Evolutionary conservation across 2,888 invertebrate genomes (phyloP), one percentile per base, ranked within the genome.

Genomic region (Metopia argyrocephala): DNA sequence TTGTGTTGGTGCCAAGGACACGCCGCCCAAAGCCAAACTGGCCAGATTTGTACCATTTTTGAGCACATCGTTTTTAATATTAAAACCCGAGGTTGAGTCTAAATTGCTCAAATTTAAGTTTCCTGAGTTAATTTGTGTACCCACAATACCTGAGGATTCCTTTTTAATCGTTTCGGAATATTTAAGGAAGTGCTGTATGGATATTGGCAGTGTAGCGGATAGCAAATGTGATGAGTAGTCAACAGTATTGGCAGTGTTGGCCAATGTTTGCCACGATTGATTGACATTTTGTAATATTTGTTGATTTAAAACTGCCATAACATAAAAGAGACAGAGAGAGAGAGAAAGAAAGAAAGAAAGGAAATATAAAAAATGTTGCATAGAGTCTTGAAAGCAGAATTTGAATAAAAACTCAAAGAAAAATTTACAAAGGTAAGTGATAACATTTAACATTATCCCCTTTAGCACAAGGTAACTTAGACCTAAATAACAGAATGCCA

Each of bases 161-260:
- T 91, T 91, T 85, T 91, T 91, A 84, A 91, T 91, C 85, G 91
- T 90, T 87, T 91, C 91, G 83, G 90, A 91, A 85, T 91, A 91
- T 87, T 91, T 91, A 73, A 91, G 89, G 87, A 91, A 91, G 87
- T 91, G 91, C 85, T 91, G 91, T 86, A 91, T 89, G 78, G 91
- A 91, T 84, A 91, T 90, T 88, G 91, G 91, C 88, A 91, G 88
- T 87, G 91, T 90, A 85, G 91, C 91, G 83, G 91, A 90, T 83
- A 91, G 86, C 86, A 91, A 87, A 87, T 91, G 91, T 50, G 91
- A 91, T 85, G 91, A 91, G 82, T 91, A 91, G 80, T 91, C 91
- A 78, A 91, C 90, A 45, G 90, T 90, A 83, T 91, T 91, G 84
- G 91, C 90, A 73, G 90, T 90, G 71, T 90, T 90, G 83, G 91